Evolutionary conservation across 2,113 vertebrate species (phyloP), one percentile per base, ranked within the genome.

Genomic region (Brienomyrus longianalis): DNA sequence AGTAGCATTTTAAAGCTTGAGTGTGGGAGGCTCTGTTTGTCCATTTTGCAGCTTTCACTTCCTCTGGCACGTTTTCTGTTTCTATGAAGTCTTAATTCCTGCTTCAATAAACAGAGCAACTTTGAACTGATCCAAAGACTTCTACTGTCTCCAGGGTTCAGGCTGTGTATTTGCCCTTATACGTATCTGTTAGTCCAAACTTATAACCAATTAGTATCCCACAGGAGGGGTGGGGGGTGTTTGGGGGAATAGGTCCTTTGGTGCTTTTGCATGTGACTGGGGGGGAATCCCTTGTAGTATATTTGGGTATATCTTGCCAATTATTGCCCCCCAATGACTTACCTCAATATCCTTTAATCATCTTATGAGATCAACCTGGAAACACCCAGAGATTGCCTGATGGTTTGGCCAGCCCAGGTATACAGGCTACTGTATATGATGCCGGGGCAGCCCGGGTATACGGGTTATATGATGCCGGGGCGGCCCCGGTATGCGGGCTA

Each of bases 1-100:
- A 88, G 90, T 54, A 88, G 51, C 45, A 23, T 54, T 39, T 19
- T 9, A 4, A 4, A 6, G 43, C 70, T 74, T 45, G n/a, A 23
- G 31, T 48, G 52, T 54, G 0, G 39, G 51, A 88, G 90, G 88
- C 90, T 89, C 3, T 43, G 39, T 91, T 92, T 91, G 89, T 87
- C 48, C 77, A 13, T 84, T 59, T 90, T 59, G 54, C 80, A 84
- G 48, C 31, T 90, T 51, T 90, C 86, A 31, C 90, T 92, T 92
- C 92, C 89, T 91, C 90, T 86, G 47, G 23, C n/a, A 52, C 23
- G 11, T 52, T 27, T 50, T 31, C 21, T 27, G 27, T 31, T 31
- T 87, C 15, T 31, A 11, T 13, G 15, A 27, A 51, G 27, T n/a
- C 50, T 21, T 39, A 56, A 13, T 19, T 90, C 21, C 83, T 86